These are phyloP conservation scores for Gnatocerus cornutus DNA, from an alignment of 2,888 invertebrate genomes.

Conservation along the genomic window DNA sequence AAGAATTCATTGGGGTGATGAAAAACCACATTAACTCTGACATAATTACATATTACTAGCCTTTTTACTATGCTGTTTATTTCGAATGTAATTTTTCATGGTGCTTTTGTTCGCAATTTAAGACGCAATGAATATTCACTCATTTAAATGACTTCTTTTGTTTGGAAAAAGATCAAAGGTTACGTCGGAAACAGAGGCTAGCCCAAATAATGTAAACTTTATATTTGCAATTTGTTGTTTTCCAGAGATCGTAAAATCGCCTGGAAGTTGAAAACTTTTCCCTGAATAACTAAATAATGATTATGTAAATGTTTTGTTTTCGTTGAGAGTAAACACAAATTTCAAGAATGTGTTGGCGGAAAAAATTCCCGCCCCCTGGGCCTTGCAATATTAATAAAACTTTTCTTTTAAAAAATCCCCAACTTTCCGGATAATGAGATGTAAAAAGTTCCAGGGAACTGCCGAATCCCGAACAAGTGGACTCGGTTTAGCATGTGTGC, in stretches of 20 bases:
- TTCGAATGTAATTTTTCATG: conserved; percentile 48
- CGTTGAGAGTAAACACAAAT: conserved; percentile 19
- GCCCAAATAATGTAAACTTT: conserved; percentile 28
- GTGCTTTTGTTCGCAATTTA: conserved; percentile 36
- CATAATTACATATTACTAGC: conserved; percentile 56
- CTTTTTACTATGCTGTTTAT: conserved; percentile 38
- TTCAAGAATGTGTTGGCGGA: conserved; percentile 28
- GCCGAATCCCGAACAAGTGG: conserved; percentile 51
- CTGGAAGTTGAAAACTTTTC: conserved; percentile 18
- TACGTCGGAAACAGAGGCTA: conserved; percentile 18
- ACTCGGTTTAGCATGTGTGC: conserved; percentile 47
- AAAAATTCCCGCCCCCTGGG: background rate
- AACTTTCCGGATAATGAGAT: conserved; percentile 60
- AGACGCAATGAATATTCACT: conserved; percentile 45
- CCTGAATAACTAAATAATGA: conserved; percentile 30
- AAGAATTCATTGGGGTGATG: conserved; percentile 57
- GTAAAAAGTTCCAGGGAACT: conserved; percentile 59
- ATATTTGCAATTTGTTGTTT: conserved; percentile 23
- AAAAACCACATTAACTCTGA: conserved; percentile 58
- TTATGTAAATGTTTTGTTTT: conserved; percentile 35
- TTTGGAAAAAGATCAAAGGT: conserved; percentile 38
- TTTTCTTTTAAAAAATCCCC: conserved; percentile 52
- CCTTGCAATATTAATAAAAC: conserved; percentile 39
- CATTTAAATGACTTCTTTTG: conserved; percentile 44
- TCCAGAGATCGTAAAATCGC: conserved; percentile 24